These are phyloP conservation scores for Parotocinclus haroldoi DNA, from an alignment of 2,797 vertebrate genomes.

Conservation along the genomic window DNA sequence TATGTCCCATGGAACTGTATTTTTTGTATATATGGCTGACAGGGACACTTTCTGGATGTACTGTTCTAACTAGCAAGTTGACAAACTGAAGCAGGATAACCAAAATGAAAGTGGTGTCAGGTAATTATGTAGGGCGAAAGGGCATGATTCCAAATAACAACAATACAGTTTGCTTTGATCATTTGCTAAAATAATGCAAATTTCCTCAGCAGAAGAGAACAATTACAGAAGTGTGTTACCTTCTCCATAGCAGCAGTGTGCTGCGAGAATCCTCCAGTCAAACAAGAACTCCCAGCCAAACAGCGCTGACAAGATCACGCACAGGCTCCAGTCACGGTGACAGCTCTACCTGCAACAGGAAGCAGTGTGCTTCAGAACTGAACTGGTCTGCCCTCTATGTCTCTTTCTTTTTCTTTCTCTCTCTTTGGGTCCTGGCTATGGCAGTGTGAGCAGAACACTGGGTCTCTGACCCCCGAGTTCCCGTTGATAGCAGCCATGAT, in stretches of 20 bases:
- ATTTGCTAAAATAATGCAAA: neutral
- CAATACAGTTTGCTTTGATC: neutral
- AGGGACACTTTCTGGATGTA: too few relatives aligned
- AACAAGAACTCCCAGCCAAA: constrained; percentile 4
- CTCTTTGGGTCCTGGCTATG: constrained; percentile 22
- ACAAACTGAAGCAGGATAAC: too few relatives aligned
- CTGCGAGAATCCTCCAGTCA: constrained; percentile 16
- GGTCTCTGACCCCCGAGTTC: constrained; percentile 23
- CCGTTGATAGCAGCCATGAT: constrained; percentile 59
- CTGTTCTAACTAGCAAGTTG: too few relatives aligned
- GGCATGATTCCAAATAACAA: too few relatives aligned
- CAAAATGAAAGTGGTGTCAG: too few relatives aligned
- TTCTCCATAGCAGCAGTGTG: constrained; percentile 40
- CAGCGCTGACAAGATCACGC: constrained; percentile 17
- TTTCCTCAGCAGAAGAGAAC: neutral
- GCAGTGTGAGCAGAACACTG: constrained; percentile 13
- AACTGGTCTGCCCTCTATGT: constrained; percentile 35
- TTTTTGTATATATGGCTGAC: too few relatives aligned
- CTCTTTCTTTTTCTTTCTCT: constrained; percentile 61
- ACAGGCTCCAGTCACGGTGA: constrained; percentile 49
- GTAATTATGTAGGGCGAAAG: too few relatives aligned
- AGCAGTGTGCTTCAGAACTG: constrained; percentile 59
- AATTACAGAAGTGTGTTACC: constrained; percentile 21
- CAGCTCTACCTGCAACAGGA: constrained; percentile 72
- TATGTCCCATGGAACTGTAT: too few relatives aligned